Percentiles rank a stretch among this genome's conserved stretches.
Evolutionary conservation across 2,113 vertebrate species (phyloP).

Genomic region (Corythaixoides concolor): DNA sequence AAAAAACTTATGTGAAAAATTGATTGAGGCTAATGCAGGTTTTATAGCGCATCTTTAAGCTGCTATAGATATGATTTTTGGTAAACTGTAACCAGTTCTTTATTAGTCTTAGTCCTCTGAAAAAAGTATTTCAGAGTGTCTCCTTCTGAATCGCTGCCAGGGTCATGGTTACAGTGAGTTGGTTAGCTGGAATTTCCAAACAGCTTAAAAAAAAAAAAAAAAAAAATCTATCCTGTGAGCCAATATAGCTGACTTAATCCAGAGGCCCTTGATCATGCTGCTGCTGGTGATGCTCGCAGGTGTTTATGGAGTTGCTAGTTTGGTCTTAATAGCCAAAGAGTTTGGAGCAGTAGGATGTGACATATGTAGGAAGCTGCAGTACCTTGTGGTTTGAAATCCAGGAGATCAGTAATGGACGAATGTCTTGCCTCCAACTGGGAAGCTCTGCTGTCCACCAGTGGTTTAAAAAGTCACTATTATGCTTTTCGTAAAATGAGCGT

Average conservation of each 20-base stretch:
- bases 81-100: not conserved
- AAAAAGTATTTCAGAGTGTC: not conserved
- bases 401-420: not conserved
- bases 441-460: not conserved
- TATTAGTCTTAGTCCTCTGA: not conserved
- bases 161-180: not conserved
- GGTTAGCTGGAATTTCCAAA: not conserved
- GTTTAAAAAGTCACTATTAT: fast-evolving
- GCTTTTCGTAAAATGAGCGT: not conserved
- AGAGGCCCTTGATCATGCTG: not conserved
- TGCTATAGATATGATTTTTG: not conserved
- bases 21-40: not conserved
- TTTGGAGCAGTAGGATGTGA: not conserved
- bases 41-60: not conserved
- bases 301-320: not conserved
- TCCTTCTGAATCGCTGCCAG: not conserved
- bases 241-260: not conserved
- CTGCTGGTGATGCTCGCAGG: not conserved
- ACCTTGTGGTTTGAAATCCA: not conserved
- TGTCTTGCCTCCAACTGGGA: not conserved
- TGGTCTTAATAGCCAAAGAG: not conserved
- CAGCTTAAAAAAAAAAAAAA: not conserved
- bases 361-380: not conserved
- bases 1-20: not conserved
- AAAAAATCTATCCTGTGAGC: not conserved